phyloP scores from a whole-genome alignment of 1,140 invertebrate species.

The Ostrea denselamellosa region DNA sequence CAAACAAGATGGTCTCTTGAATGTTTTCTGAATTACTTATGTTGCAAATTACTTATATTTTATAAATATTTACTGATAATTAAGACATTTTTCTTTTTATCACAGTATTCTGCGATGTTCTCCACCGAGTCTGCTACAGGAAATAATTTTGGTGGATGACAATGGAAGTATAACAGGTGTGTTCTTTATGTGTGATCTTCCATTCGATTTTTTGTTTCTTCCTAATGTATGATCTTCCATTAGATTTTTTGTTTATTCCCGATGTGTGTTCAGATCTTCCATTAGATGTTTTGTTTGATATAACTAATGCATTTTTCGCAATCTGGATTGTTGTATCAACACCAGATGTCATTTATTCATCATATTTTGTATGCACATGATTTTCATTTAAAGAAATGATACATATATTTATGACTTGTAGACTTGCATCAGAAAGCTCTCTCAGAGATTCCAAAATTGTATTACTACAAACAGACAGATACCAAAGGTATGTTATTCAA shows the following conservation, averaged over 20 bases:
- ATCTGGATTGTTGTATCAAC: too few species aligned
- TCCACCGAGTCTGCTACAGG: conserved; percentile 88
- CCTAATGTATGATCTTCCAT: too few species aligned
- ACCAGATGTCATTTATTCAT: too few species aligned
- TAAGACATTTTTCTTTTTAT: background rate
- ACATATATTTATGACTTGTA: background rate
- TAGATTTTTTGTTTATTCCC: too few species aligned
- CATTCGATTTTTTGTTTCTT: too few species aligned
- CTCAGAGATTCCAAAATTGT: background rate
- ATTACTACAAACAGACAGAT: background rate
- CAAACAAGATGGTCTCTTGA: too few species aligned
- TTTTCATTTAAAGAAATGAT: background rate
- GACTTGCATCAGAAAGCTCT: background rate
- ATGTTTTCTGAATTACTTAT: too few species aligned
- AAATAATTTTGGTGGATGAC: conserved; percentile 95
- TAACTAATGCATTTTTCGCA: too few species aligned
- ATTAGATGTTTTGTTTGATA: too few species aligned
- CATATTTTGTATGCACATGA: too few species aligned
- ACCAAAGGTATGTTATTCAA: background rate
- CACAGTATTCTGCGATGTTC: conserved; percentile 89
- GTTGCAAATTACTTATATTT: too few species aligned
- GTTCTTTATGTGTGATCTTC: conserved; percentile 38
- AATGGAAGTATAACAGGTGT: conserved; percentile 81
- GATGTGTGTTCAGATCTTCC: too few species aligned
- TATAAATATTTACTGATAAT: background rate